Evolutionary conservation across 2,113 vertebrate species (phyloP).

Genomic region (Anoplopoma fimbria): DNA sequence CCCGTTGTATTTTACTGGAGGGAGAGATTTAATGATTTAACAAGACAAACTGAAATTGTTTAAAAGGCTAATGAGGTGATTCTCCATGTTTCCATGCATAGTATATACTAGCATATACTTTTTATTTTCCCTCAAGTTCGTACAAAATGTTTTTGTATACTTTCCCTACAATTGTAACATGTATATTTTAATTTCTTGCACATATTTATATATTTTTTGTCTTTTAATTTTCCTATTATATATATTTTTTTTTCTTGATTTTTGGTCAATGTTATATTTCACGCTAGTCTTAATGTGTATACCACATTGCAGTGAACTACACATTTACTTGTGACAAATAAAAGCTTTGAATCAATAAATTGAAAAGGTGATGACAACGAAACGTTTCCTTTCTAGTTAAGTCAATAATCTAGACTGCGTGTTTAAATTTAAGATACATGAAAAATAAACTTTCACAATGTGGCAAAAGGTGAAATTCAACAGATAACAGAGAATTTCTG

Average conservation of each 20-base stretch:
- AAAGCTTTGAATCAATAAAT: neutral
- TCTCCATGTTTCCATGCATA: neutral
- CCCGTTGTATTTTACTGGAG: neutral
- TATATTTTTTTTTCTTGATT: neutral
- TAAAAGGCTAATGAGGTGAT: neutral
- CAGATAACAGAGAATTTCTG: neutral
- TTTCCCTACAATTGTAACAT: neutral
- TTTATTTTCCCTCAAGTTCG: neutral
- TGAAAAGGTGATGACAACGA: neutral
- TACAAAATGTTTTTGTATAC: neutral
- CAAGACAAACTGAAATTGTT: neutral
- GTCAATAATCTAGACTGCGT: neutral
- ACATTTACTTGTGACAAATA: neutral
- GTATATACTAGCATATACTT: too few species aligned
- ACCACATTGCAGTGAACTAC: neutral
- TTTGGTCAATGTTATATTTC: neutral
- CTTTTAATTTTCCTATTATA: neutral
- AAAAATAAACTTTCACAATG: neutral
- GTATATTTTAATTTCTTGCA: neutral
- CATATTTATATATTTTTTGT: neutral
- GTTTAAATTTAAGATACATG: neutral
- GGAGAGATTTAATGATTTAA: neutral
- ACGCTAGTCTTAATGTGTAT: neutral
- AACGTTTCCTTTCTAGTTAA: neutral
- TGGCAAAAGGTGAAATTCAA: neutral